phyloP scores from a whole-genome alignment of 2,888 invertebrate species.

The Pseudococcus jackbeardsleyi region DNA sequence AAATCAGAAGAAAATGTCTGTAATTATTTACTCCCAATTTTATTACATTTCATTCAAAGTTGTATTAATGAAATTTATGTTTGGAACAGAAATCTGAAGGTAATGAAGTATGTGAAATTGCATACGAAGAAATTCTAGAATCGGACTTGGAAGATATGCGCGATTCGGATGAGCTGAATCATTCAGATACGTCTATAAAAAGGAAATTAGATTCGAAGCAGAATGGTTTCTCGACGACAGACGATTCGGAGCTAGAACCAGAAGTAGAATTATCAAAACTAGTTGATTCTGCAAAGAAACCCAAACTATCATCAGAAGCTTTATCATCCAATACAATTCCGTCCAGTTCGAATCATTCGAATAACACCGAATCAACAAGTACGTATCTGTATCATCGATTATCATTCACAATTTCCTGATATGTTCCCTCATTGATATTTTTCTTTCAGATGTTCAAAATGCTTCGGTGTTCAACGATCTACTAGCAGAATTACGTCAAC shows the following conservation, averaged over 20 bases:
- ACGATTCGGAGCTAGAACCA: background rate
- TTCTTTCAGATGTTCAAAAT: background rate
- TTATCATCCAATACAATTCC: background rate
- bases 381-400: background rate
- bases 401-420: background rate
- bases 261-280: background rate
- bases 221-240: background rate
- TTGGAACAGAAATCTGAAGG: background rate
- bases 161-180: background rate
- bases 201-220: background rate
- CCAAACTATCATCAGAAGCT: background rate
- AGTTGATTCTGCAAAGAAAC: background rate
- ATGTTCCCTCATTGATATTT: too few relatives aligned
- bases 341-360: background rate
- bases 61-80: background rate
- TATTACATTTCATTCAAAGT: background rate
- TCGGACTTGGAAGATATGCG: background rate
- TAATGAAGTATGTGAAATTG: conserved; percentile 24
- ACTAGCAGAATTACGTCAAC: conserved; percentile 27
- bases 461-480: background rate
- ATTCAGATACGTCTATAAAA: background rate
- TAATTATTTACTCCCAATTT: background rate
- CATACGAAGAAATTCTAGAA: conserved; percentile 13
- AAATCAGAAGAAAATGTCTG: background rate
- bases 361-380: conserved; percentile 5